Percentiles rank a stretch among this genome's conserved stretches.
Conservation (phyloP, 2,113 vertebrate species). For the Micromys minutus region DNA sequence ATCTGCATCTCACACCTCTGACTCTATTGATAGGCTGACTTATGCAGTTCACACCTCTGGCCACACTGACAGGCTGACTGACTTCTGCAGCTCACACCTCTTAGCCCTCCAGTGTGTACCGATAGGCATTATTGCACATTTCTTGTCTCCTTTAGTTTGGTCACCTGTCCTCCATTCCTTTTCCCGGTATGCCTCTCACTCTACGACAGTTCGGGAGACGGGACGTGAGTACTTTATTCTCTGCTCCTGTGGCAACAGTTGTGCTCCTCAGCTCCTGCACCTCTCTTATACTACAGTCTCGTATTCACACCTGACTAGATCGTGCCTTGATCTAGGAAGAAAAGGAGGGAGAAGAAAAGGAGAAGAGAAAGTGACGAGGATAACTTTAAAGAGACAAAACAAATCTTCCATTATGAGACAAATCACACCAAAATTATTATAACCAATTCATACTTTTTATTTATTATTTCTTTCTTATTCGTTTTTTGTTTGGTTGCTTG, state of each 20-base stretch:
- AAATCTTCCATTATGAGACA: neutral
- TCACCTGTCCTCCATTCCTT: neutral
- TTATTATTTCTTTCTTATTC: neutral
- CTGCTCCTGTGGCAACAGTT: neutral
- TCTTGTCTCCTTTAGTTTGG: neutral
- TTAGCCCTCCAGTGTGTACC: neutral
- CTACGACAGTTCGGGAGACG: accelerated
- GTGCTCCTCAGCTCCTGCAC: neutral
- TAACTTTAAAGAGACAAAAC: neutral
- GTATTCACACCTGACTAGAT: neutral
- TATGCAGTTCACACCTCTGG: too few relatives aligned
- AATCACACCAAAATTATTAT: neutral
- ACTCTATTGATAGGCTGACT: too few relatives aligned
- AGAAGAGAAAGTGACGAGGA: neutral
- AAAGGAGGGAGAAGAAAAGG: neutral
- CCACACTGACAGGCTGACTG: too few relatives aligned
- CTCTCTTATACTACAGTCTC: neutral
- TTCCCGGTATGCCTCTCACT: neutral
- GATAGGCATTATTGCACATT: neutral
- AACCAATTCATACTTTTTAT: neutral
- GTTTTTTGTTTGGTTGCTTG: neutral
- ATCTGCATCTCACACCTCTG: too few relatives aligned
- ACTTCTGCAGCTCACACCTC: neutral
- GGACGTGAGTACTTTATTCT: neutral
- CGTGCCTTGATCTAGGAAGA: neutral